Conservation (phyloP, 1,140 invertebrate species). For the Atopsyche davidsoni region DNA sequence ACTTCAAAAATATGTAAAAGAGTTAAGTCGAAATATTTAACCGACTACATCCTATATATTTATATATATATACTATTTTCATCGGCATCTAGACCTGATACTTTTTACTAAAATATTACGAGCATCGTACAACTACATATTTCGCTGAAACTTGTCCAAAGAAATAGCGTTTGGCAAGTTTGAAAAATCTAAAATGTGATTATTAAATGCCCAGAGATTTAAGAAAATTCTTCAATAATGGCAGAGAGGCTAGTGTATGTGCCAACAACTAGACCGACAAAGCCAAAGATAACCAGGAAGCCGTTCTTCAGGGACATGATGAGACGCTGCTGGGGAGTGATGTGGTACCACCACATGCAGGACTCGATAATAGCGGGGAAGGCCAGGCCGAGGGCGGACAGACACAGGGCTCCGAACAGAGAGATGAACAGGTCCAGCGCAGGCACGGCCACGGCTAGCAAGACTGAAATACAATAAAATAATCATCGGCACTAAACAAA, state of each 20-base stretch:
- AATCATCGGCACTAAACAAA: background rate
- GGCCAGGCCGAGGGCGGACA: slow-evolving; percentile 77
- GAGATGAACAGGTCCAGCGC: slow-evolving; percentile 81
- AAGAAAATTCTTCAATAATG: slow-evolving; percentile 54
- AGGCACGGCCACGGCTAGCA: slow-evolving; percentile 70
- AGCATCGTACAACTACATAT: no score
- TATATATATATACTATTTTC: no score
- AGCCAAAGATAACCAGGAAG: slow-evolving; percentile 61
- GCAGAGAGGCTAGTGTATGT: slow-evolving; percentile 63
- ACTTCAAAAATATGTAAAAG: no score
- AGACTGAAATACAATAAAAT: slow-evolving; percentile 51
- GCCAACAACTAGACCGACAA: slow-evolving; percentile 61
- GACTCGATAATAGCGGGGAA: slow-evolving; percentile 78
- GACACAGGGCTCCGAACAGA: slow-evolving; percentile 73
- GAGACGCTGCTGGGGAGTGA: slow-evolving; percentile 40
- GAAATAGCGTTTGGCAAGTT: no score
- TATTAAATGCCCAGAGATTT: no score
- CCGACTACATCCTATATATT: no score
- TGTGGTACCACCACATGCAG: slow-evolving; percentile 57
- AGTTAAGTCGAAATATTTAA: no score
- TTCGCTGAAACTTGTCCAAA: no score
- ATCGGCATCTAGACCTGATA: no score
- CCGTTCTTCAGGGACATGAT: slow-evolving; percentile 61
- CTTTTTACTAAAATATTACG: no score
- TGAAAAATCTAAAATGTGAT: no score